Evolutionary conservation across 1,140 invertebrate genomes (phyloP), one percentile per base, ranked within the genome.

Genomic region (Eubasilissa regina): DNA sequence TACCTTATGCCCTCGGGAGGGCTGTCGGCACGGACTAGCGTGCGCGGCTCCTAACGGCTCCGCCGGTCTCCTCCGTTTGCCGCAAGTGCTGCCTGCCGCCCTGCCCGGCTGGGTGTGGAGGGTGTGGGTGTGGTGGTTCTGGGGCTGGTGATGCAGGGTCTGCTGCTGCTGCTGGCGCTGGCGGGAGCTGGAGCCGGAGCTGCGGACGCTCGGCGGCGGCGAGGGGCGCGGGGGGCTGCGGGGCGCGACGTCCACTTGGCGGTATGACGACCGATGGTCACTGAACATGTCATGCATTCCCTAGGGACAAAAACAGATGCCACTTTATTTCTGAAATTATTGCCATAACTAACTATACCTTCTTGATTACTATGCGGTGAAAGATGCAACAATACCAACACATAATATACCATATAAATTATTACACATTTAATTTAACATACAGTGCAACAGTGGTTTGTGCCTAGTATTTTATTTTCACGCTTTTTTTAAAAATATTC

Each of bases 261-360:
- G 78, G 81, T 80, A 83, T 68, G 87, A 84, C 85, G 85, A 83
- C 86, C 84, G 85, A 85, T 88, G 68, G 68, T 76, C 87, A 85
- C 87, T 85, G 87, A 87, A 89, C 88, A 89, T 89, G 88, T 88
- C 88, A 89, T 88, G 88, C 88, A 89, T 89, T 89, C 87, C 88
- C 88, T 89, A 85, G 13, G 56, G 51, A 72, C 64, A 77, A 58
- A 19, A 58, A 21, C 51, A 58, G 7, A 58, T 21, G 11, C 15
- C 19, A 4, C 7, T 55, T 55, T n/a, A n/a, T 55, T 12, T 55
- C 51, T 55, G 51, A 13, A 55, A 15, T 12, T 55, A 12, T 12
- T 15, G 51, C 13, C 12, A 55, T 13, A 55, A 55, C 12, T 15
- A 55, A 55, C 13, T 55, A 4, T 55, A 55, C 4, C 17, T n/a